Evolutionary conservation across 2,888 invertebrate genomes (phyloP).

Genomic region (Eudemis profundana): DNA sequence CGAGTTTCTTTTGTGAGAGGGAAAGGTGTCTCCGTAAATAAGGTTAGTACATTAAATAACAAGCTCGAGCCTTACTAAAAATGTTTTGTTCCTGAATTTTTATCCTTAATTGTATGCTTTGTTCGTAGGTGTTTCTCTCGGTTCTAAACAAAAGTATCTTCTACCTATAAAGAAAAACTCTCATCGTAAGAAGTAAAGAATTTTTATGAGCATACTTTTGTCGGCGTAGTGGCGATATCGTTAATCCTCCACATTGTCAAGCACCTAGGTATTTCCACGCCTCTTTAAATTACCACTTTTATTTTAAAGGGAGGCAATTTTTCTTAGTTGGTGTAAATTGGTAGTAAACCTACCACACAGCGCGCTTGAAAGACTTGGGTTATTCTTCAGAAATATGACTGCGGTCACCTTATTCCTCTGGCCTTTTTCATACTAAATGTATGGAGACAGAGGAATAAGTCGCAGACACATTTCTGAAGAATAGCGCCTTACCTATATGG

Average conservation of each 20-base stretch:
- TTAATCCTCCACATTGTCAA: conserved; percentile 65
- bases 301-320: conserved; percentile 46
- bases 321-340: conserved; percentile 25
- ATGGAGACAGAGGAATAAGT: too few relatives aligned
- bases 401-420: too few relatives aligned
- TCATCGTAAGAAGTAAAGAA: conserved; percentile 56
- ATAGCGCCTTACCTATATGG: too few relatives aligned
- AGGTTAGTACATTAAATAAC: conserved; percentile 34
- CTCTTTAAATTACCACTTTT: conserved; percentile 59
- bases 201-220: conserved; percentile 62
- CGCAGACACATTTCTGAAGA: too few relatives aligned
- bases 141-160: conserved; percentile 59
- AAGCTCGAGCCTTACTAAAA: conserved; percentile 27
- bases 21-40: conserved; percentile 29
- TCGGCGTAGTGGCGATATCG: conserved; percentile 64
- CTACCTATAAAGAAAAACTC: conserved; percentile 54
- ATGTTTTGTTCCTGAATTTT: conserved; percentile 38
- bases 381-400: too few relatives aligned
- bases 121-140: conserved; percentile 45
- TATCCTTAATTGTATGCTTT: conserved; percentile 44
- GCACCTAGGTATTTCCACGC: conserved; percentile 57
- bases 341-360: neutral
- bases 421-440: too few relatives aligned
- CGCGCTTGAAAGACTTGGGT: neutral
- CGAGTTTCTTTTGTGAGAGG: conserved; percentile 14